Percentiles rank a stretch among this genome's conserved stretches.
Evolutionary conservation across 1,140 invertebrate genomes (phyloP).

Genomic region (Macrobrachium rosenbergii): DNA sequence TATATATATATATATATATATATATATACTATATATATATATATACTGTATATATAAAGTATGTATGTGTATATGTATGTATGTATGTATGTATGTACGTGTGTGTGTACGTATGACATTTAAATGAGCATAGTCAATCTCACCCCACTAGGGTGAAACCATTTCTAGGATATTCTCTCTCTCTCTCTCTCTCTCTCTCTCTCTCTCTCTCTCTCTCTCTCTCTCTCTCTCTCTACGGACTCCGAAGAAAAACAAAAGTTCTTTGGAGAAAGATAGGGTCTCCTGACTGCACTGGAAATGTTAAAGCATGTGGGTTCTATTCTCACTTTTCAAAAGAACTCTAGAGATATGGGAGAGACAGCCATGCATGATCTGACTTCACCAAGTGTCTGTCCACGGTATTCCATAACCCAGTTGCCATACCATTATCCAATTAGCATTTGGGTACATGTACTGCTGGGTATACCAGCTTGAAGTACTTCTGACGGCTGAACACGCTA

Average conservation of each 20-base stretch:
- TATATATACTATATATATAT: slow-evolving; percentile 16
- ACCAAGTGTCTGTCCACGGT: too few species aligned
- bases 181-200: slow-evolving; percentile 27
- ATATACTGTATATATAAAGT: too few species aligned
- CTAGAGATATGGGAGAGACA: too few species aligned
- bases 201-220: slow-evolving; percentile 27
- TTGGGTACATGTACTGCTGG: too few species aligned
- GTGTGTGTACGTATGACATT: slow-evolving; percentile 1
- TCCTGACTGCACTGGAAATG: too few species aligned
- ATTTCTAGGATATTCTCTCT: not conserved
- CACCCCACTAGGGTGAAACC: not conserved
- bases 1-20: not conserved
- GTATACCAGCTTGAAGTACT: too few species aligned
- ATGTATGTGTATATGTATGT: not conserved
- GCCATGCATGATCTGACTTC: too few species aligned
- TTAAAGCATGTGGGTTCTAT: too few species aligned
- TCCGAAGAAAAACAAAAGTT: not conserved
- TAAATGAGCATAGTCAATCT: not conserved
- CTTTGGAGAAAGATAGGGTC: slow-evolving; percentile 2
- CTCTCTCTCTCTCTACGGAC: slow-evolving; percentile 9
- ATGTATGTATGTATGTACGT: slow-evolving; percentile 12
- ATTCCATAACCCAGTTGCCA: too few species aligned
- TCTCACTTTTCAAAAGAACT: too few species aligned
- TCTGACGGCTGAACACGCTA: too few species aligned
- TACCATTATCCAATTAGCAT: too few species aligned